These are phyloP conservation scores for Struthidea cinerea DNA, from an alignment of 2,113 vertebrate species.

Conservation along the genomic window DNA sequence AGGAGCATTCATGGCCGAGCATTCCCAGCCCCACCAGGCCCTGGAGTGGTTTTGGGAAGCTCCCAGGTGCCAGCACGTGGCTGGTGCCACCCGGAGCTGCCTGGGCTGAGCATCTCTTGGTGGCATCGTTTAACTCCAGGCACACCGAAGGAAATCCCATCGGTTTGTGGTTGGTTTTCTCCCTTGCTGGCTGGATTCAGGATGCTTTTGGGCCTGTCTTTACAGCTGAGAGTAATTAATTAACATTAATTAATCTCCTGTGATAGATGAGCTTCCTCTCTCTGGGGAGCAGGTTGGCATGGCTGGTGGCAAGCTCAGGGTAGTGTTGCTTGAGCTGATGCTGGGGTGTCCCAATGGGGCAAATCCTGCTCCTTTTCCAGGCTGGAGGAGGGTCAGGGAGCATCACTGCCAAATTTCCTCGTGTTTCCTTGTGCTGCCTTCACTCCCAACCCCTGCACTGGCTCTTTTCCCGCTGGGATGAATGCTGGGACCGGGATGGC, in stretches of 20 bases:
- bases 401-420: not conserved
- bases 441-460: not conserved
- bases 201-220: not conserved
- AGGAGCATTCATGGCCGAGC: fast-evolving
- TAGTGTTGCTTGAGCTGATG: too few species aligned
- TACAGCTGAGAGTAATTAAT: not conserved
- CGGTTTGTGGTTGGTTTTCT: not conserved
- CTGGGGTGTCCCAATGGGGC: not conserved
- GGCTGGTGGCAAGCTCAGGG: not conserved
- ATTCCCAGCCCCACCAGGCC: not conserved
- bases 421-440: not conserved
- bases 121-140: fast-evolving
- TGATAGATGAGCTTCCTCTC: not conserved
- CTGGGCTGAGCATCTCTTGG: not conserved
- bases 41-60: not conserved
- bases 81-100: fast-evolving
- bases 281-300: not conserved
- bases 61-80: not conserved
- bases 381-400: not conserved
- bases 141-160: not conserved
- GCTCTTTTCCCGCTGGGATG: not conserved
- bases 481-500: not conserved
- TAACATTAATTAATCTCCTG: not conserved
- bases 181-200: not conserved
- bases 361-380: not conserved